Evolutionary conservation across 2,797 vertebrate genomes (phyloP).

Genomic region (Halcyon leucocephala): DNA sequence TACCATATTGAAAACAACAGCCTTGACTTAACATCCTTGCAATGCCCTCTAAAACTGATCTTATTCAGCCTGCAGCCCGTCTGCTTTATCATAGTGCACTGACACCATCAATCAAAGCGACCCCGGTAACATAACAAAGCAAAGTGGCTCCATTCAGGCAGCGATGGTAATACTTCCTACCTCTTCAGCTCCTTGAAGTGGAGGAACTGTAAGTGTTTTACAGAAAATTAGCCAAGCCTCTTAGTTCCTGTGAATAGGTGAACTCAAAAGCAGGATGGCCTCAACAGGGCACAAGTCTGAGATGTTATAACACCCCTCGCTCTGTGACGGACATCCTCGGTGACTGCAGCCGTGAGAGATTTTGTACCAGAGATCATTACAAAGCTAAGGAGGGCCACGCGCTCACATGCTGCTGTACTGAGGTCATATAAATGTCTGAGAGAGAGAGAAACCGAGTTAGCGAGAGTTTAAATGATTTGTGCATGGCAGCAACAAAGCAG

Average conservation of each 20-base stretch:
- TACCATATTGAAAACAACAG: neutral
- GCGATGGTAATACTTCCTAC: neutral
- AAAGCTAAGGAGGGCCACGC: neutral
- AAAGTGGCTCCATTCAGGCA: neutral
- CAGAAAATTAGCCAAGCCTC: neutral
- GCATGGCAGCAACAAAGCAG: neutral
- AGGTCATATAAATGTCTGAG: neutral
- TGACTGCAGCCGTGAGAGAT: neutral
- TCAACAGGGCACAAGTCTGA: neutral
- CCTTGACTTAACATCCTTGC: neutral
- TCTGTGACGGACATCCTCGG: rapidly evolving
- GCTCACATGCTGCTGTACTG: neutral
- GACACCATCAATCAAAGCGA: neutral
- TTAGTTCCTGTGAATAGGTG: neutral
- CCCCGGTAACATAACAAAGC: neutral
- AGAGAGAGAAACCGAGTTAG: neutral
- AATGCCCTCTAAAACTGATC: neutral
- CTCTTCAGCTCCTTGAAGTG: neutral
- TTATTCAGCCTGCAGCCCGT: neutral
- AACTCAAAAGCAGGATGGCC: neutral
- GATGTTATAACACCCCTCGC: neutral
- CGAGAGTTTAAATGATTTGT: neutral
- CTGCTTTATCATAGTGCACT: neutral
- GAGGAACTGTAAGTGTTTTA: neutral
- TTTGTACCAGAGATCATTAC: neutral